Evolutionary conservation across 2,888 invertebrate genomes (phyloP), one percentile per base, ranked within the genome.

Genomic region (Diaprepes abbreviatus): DNA sequence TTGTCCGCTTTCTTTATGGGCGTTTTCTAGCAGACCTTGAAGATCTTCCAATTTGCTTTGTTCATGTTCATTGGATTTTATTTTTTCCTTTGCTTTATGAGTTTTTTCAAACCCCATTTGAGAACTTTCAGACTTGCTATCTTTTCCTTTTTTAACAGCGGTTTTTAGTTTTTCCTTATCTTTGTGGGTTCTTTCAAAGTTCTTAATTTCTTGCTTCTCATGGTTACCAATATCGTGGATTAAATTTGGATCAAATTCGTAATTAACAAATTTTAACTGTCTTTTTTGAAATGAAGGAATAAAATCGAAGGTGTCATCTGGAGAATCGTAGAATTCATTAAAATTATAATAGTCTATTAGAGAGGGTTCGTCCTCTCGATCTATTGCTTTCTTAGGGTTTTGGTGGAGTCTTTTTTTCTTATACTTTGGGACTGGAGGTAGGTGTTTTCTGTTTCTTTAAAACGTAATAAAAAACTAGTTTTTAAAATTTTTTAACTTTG

Each of bases 241-340:
- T 0, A 63, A 21, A 19, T 57, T 31, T 5, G 71, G 67, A 52
- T 66, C 62, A 12, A 33, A 71, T 7, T 71, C 66, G 28, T 66
- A 66, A 6, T 66, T 58, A 10, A 54, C 35, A 1, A 66, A 55
- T 66, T 76, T 73, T 35, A 77, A 57, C 28, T 64, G 48, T 55
- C 77, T 71, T 28, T 70, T 54, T 3, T 62, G 16, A n/a, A 66
- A 73, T 0, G 71, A 48, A 0, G 75, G 74, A 19, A 73, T 73
- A 28, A 40, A 73, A 16, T 72, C 69, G 33, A 70, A 59, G 0
- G 50, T 50, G 5, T 65, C 59, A 19, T 55, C 52, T 14, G 65
- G 60, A 21, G 38, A 19, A 2, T 55, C 57, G 35, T 66, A 67
- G 9, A 36, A 24, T 4, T 54, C 36, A 21, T 55, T 62, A 12